phyloP scores from a whole-genome alignment of 2,797 vertebrate genomes.

The Rhabdophis nuchalis region DNA sequence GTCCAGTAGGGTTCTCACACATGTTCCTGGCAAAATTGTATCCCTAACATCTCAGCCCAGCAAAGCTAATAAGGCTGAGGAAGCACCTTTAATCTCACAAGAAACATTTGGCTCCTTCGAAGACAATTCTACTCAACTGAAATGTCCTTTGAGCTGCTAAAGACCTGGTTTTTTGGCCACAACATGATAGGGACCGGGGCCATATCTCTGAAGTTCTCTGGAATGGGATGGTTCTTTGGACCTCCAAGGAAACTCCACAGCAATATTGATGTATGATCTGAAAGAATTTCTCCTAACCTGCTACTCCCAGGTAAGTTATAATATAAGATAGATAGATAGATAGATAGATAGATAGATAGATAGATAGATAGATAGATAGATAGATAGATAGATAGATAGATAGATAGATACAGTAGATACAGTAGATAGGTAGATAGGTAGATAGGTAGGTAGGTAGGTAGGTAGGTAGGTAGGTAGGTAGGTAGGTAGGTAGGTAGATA shows the following conservation, averaged over 20 bases:
- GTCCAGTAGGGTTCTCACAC: neutral
- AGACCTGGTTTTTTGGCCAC: neutral
- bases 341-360: too few species aligned
- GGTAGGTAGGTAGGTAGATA: too few species aligned
- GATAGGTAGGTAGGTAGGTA: too few species aligned
- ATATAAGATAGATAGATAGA: too few species aligned
- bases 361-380: too few species aligned
- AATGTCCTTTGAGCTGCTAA: neutral
- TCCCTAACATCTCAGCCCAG: neutral
- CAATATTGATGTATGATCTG: neutral
- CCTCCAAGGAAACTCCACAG: neutral
- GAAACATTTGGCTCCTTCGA: neutral
- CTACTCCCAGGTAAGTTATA: neutral
- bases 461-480: too few species aligned
- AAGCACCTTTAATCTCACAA: neutral
- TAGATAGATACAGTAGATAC: too few species aligned
- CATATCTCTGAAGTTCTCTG: neutral
- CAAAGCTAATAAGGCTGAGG: neutral
- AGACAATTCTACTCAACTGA: neutral
- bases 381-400: too few species aligned
- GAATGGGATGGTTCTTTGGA: too few species aligned
- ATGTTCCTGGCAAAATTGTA: neutral
- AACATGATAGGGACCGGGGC: neutral
- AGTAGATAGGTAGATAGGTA: too few species aligned
- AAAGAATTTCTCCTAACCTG: neutral